Evolutionary conservation across 2,797 vertebrate genomes (phyloP).

Genomic region (Adelosebastes latens): DNA sequence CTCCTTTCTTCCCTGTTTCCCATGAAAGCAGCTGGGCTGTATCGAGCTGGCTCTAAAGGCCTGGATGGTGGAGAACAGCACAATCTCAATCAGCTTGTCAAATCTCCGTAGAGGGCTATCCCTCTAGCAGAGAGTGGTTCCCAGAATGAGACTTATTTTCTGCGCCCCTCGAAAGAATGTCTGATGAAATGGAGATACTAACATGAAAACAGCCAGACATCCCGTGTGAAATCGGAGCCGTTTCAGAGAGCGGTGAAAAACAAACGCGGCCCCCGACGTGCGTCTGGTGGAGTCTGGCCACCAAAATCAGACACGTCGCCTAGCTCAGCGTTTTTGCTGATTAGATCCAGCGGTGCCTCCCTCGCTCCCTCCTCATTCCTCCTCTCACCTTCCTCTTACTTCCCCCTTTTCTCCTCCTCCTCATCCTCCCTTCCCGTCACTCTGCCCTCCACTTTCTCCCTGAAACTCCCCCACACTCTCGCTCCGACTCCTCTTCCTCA

Average conservation of each 20-base stretch:
- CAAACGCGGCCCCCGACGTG: constrained; percentile 67
- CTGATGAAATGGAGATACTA: constrained; percentile 68
- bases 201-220: constrained; percentile 75
- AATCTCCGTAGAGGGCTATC: constrained; percentile 55
- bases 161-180: constrained; percentile 66
- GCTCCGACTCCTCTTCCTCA: neutral
- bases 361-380: constrained; percentile 34
- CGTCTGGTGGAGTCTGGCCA: constrained; percentile 70
- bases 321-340: constrained; percentile 82
- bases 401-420: neutral
- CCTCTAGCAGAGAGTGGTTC: constrained; percentile 44
- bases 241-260: constrained; percentile 60
- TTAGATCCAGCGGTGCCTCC: constrained; percentile 73
- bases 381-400: constrained; percentile 20
- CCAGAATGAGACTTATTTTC: constrained; percentile 42
- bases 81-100: constrained; percentile 60
- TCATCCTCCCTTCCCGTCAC: neutral
- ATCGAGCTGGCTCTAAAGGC: constrained; percentile 76
- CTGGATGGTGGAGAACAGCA: constrained; percentile 70
- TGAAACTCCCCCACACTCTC: neutral
- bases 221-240: constrained; percentile 72
- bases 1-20: constrained; percentile 22
- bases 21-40: constrained; percentile 57
- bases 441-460: neutral
- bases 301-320: constrained; percentile 70